These are phyloP conservation scores for Chirona hameri DNA, from an alignment of 2,888 invertebrate species.

Conservation along the genomic window DNA sequence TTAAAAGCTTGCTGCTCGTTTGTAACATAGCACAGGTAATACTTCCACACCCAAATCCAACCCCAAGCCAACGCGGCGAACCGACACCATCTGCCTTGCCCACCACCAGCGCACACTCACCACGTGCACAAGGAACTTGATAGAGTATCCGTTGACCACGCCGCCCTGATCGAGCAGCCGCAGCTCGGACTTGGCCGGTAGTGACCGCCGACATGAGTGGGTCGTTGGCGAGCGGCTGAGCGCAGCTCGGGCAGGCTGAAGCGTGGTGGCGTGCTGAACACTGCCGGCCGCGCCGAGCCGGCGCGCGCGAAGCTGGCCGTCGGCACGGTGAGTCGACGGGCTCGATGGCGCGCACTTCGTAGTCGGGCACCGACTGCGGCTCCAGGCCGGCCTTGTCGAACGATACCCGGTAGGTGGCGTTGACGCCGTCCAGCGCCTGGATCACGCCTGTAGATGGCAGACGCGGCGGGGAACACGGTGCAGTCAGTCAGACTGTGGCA, in stretches of 20 bases:
- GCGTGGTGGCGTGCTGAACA: conserved; percentile 47
- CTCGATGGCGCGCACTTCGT: conserved; percentile 88
- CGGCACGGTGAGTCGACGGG: conserved; percentile 84
- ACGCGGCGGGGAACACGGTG: too few relatives aligned
- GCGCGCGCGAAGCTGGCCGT: conserved; percentile 77
- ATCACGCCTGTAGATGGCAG: conserved; percentile 50
- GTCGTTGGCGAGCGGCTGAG: conserved; percentile 59
- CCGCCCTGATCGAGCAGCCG: conserved; percentile 50
- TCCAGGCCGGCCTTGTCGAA: conserved; percentile 90
- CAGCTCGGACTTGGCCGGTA: conserved; percentile 36
- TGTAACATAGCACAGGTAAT: too few relatives aligned
- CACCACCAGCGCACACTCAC: conserved; percentile 45
- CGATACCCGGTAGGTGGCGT: conserved; percentile 89
- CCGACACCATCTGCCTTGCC: too few relatives aligned
- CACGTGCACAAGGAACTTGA: conserved; percentile 76
- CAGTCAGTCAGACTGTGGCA: too few relatives aligned
- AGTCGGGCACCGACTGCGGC: conserved; percentile 93
- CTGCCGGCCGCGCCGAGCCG: conserved; percentile 63
- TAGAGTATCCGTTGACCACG: conserved; percentile 74
- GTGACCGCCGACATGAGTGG: conserved; percentile 62
- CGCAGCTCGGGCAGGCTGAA: conserved; percentile 46
- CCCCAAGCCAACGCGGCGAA: too few relatives aligned
- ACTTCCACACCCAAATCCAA: too few relatives aligned
- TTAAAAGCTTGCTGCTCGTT: too few relatives aligned
- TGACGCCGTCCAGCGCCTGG: conserved; percentile 91